Percentiles rank a stretch among this genome's conserved stretches.
Conservation (phyloP, 2,113 vertebrate genomes). For the Psophia crepitans region DNA sequence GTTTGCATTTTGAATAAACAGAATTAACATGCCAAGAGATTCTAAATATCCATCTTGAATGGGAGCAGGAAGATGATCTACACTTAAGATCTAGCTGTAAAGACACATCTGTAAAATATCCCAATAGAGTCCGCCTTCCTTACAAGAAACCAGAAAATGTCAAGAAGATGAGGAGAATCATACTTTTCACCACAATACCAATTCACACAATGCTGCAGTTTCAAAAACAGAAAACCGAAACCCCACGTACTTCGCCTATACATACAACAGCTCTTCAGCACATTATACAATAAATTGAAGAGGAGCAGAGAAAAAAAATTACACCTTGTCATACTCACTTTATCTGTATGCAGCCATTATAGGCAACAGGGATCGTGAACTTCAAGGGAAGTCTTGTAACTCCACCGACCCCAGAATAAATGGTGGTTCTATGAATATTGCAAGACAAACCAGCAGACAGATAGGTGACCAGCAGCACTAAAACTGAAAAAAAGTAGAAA, state of each 20-base stretch:
- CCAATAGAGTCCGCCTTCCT: not conserved
- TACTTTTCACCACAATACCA: not conserved
- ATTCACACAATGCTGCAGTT: not conserved
- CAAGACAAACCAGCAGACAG: not conserved
- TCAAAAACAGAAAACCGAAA: not conserved
- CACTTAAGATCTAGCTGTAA: not conserved
- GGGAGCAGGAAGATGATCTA: not conserved
- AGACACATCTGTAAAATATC: fast-evolving
- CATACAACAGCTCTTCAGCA: not conserved
- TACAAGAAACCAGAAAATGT: not conserved
- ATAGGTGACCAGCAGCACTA: not conserved
- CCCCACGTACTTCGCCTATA: not conserved
- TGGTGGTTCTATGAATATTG: not conserved
- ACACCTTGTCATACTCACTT: fast-evolving
- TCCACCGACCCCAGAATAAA: not conserved
- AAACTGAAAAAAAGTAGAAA: not conserved
- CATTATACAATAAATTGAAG: not conserved
- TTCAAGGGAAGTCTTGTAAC: not conserved
- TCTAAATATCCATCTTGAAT: not conserved
- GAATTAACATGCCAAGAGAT: not conserved
- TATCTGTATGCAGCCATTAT: not conserved
- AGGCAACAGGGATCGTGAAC: not conserved
- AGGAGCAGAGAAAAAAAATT: not conserved
- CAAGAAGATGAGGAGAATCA: not conserved
- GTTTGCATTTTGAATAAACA: not conserved